phyloP scores from a whole-genome alignment of 2,888 invertebrate species.

The Pogonocherus hispidulus region DNA sequence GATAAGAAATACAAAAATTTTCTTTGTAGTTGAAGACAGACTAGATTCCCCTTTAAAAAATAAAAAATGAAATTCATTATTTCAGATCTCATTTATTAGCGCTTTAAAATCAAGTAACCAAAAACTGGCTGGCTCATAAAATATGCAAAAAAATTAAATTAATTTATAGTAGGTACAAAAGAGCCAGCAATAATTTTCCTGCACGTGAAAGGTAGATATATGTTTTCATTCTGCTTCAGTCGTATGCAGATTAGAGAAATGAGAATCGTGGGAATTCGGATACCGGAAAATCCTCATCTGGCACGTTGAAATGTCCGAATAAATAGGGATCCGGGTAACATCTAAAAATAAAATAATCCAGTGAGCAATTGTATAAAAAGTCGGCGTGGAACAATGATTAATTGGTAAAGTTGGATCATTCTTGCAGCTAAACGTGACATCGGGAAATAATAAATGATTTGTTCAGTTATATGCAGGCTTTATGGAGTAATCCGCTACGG shows the following conservation, averaged over 20 bases:
- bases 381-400: constrained; percentile 21
- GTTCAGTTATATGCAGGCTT: constrained; percentile 21
- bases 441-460: constrained; percentile 32
- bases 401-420: constrained; percentile 30
- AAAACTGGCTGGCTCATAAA: constrained; percentile 1
- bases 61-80: too few relatives aligned
- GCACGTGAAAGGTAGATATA: not conserved
- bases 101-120: too few relatives aligned
- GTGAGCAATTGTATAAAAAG: constrained; percentile 28
- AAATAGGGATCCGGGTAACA: constrained; percentile 89
- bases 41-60: too few relatives aligned
- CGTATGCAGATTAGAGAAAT: constrained; percentile 93
- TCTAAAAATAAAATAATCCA: constrained; percentile 30
- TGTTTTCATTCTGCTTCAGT: not conserved
- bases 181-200: not conserved
- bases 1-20: too few relatives aligned
- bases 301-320: constrained; percentile 92
- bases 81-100: too few relatives aligned
- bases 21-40: too few relatives aligned
- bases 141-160: not conserved
- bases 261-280: constrained; percentile 95
- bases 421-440: constrained; percentile 26
- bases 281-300: constrained; percentile 86
- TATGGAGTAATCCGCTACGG: not conserved
- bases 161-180: not conserved